Evolutionary conservation across 2,888 invertebrate species (phyloP).

Genomic region (Oligia latruncula): DNA sequence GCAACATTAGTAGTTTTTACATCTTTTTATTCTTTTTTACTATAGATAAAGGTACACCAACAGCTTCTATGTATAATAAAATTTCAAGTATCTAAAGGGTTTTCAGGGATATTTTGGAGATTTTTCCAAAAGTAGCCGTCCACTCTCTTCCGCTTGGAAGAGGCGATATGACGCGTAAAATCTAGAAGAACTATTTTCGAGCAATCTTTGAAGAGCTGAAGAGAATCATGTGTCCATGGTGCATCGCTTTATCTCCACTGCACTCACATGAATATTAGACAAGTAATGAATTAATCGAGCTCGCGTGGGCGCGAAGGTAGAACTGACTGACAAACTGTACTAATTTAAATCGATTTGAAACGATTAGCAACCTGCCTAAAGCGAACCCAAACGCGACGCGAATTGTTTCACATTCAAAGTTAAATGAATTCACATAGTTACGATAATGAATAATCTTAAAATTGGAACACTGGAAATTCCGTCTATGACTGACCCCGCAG

Average conservation of each 20-base stretch:
- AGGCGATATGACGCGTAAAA: not conserved
- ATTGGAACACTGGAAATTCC: not conserved
- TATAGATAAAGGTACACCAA: not conserved
- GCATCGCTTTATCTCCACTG: not conserved
- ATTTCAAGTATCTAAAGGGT: not conserved
- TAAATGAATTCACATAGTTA: not conserved
- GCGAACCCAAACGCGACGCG: not conserved
- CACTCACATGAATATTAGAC: not conserved
- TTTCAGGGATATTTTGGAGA: too few relatives aligned
- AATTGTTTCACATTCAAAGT: not conserved
- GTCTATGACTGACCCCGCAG: not conserved
- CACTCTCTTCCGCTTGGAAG: not conserved
- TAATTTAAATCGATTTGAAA: not conserved
- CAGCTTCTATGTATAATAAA: not conserved
- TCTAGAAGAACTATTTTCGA: not conserved
- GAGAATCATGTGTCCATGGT: not conserved
- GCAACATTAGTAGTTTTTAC: not conserved
- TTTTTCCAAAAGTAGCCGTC: not conserved
- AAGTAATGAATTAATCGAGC: not conserved
- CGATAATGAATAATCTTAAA: too few relatives aligned
- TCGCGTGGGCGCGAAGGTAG: too few relatives aligned
- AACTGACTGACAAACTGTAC: not conserved
- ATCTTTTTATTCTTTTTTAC: not conserved
- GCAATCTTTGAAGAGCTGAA: not conserved
- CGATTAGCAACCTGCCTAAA: not conserved